Conservation (phyloP, 2,888 invertebrate genomes). For the Abscondita cerata region DNA sequence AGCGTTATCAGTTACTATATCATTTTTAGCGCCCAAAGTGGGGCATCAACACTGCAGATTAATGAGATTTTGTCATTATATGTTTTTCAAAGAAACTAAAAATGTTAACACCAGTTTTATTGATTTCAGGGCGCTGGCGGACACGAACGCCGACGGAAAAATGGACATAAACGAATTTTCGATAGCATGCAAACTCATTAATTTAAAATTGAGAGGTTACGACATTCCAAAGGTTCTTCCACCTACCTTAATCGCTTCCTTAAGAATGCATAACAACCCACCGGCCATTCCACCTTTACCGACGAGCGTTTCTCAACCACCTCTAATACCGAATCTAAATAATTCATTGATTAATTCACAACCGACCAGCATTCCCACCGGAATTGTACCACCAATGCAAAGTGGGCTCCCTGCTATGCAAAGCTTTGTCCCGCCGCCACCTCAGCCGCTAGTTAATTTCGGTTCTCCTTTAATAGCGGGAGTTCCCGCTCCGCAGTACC, state of each 20-base stretch:
- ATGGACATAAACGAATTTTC: constrained; percentile 96
- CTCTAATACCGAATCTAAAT: constrained; percentile 28
- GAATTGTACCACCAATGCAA: constrained; percentile 44
- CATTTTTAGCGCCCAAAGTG: too few species aligned
- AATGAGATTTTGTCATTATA: too few species aligned
- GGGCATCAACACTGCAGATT: too few species aligned
- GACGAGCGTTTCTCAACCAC: constrained; percentile 50
- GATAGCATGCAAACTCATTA: constrained; percentile 95
- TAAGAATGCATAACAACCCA: constrained; percentile 61
- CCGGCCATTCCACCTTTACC: constrained; percentile 51
- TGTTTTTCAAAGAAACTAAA: too few species aligned
- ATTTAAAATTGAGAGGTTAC: constrained; percentile 88
- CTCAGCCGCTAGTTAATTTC: constrained; percentile 18
- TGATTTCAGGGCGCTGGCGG: constrained; percentile 82
- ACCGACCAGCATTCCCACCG: constrained; percentile 39
- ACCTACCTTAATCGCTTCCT: constrained; percentile 72
- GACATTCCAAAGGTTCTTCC: constrained; percentile 91
- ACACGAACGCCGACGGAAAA: constrained; percentile 96
- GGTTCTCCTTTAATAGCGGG: constrained; percentile 22
- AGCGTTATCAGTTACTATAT: too few species aligned
- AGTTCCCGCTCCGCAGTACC: constrained; percentile 18
- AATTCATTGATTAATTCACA: constrained; percentile 19
- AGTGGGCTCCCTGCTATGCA: constrained; percentile 27
- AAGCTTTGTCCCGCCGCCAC: constrained; percentile 24
- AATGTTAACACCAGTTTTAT: too few species aligned